Conservation (phyloP, 2,888 invertebrate genomes). For the Entomobrya multifasciata region DNA sequence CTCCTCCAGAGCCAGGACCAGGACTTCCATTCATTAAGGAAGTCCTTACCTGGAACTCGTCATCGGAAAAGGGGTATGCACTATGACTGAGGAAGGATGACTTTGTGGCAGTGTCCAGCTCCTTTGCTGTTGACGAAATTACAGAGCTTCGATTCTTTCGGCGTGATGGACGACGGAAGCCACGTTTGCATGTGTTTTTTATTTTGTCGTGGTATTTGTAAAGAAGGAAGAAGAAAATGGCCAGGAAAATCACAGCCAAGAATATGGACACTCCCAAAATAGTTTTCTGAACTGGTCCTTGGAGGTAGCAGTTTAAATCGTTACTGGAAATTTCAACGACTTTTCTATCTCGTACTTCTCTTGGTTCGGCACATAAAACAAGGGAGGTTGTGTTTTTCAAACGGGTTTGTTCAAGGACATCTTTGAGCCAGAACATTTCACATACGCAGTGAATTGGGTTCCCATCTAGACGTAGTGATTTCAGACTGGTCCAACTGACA, state of each 20-base stretch:
- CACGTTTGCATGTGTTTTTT: conserved; percentile 87
- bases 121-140: conserved; percentile 76
- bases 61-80: conserved; percentile 78
- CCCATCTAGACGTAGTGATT: conserved; percentile 89
- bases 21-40: conserved; percentile 77
- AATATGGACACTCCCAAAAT: conserved; percentile 89
- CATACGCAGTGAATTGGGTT: conserved; percentile 92
- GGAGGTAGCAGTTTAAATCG: conserved; percentile 90
- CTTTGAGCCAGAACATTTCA: conserved; percentile 89
- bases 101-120: conserved; percentile 77
- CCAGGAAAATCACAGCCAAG: conserved; percentile 87
- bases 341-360: conserved; percentile 86
- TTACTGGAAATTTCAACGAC: conserved; percentile 87
- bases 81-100: conserved; percentile 78
- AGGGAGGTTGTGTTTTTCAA: conserved; percentile 79
- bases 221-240: conserved; percentile 87
- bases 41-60: conserved; percentile 77
- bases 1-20: conserved; percentile 62
- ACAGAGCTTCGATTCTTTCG: conserved; percentile 76
- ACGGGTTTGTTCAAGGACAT: conserved; percentile 82
- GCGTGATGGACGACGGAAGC: conserved; percentile 75
- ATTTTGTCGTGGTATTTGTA: conserved; percentile 91
- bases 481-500: conserved; percentile 89
- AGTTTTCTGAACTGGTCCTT: conserved; percentile 88
- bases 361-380: conserved; percentile 88